Conservation (phyloP, 2,888 invertebrate genomes). For the Oxystoma pomonae region DNA sequence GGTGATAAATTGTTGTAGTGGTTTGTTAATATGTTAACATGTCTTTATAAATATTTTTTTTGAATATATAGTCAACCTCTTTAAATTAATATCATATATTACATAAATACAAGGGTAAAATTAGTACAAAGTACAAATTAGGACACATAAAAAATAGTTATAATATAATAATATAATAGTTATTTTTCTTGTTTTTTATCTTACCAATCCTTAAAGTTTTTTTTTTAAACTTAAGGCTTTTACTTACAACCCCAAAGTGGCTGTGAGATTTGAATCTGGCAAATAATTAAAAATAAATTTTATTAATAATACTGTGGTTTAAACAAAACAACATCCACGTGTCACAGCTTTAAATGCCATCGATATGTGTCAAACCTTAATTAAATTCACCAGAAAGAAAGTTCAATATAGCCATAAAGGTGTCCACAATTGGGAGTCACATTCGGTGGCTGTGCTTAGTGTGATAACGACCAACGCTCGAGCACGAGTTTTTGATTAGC, state of each 20-base stretch:
- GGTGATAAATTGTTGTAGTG: not conserved
- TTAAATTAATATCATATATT: too few species aligned
- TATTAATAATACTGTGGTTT: not conserved
- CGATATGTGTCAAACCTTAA: not conserved
- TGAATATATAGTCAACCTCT: too few species aligned
- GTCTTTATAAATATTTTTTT: too few species aligned
- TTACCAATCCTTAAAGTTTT: too few species aligned
- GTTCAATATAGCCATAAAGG: not conserved
- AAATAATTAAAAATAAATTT: not conserved
- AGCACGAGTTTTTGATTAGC: not conserved
- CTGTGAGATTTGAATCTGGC: not conserved
- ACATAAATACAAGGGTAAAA: too few species aligned
- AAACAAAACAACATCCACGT: not conserved
- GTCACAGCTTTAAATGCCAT: not conserved
- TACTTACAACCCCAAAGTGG: too few species aligned
- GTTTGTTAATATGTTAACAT: too few species aligned
- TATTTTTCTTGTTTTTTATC: too few species aligned
- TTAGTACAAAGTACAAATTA: too few species aligned
- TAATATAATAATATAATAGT: too few species aligned
- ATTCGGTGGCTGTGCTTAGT: not conserved
- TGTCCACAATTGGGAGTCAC: not conserved
- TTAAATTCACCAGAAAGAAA: not conserved
- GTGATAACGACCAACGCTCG: not conserved
- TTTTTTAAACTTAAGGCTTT: too few species aligned
- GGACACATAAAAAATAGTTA: too few species aligned